Conservation (phyloP, 2,113 vertebrate genomes). For the Pelvicachromis taeniatus region DNA sequence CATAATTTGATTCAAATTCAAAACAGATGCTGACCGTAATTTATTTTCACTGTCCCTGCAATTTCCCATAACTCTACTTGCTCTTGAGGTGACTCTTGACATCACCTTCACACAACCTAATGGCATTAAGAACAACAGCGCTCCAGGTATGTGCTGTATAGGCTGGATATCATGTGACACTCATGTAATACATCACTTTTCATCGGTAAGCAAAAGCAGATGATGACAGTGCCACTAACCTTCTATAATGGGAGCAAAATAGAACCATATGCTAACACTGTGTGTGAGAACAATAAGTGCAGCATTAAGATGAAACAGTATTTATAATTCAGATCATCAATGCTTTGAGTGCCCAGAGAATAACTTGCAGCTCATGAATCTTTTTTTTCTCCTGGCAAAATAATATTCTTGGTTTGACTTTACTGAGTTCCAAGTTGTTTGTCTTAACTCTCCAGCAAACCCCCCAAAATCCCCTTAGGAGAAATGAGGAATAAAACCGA, state of each 20-base stretch:
- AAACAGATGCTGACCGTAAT: background rate
- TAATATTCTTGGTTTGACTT: slow-evolving; percentile 22
- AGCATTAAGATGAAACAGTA: background rate
- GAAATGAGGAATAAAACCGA: background rate
- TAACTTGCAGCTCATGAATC: background rate
- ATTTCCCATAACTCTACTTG: background rate
- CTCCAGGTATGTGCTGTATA: background rate
- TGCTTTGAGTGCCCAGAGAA: background rate
- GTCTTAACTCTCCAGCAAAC: background rate
- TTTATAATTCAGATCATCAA: slow-evolving; percentile 10
- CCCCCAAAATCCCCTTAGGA: background rate
- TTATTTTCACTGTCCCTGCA: background rate
- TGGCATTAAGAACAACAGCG: background rate
- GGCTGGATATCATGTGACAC: background rate
- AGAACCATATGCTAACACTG: background rate
- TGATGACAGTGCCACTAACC: background rate
- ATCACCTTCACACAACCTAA: background rate
- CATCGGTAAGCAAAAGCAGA: background rate
- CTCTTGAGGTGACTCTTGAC: background rate
- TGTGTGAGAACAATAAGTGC: background rate
- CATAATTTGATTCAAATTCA: background rate
- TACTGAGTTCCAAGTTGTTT: slow-evolving; percentile 27
- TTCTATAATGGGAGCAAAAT: background rate
- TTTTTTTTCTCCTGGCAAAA: slow-evolving; percentile 4
- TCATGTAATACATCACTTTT: background rate